Percentiles rank a stretch among this genome's conserved stretches.
phyloP scores from a whole-genome alignment of 2,888 invertebrate species.

The Andricus quercusramuli region DNA sequence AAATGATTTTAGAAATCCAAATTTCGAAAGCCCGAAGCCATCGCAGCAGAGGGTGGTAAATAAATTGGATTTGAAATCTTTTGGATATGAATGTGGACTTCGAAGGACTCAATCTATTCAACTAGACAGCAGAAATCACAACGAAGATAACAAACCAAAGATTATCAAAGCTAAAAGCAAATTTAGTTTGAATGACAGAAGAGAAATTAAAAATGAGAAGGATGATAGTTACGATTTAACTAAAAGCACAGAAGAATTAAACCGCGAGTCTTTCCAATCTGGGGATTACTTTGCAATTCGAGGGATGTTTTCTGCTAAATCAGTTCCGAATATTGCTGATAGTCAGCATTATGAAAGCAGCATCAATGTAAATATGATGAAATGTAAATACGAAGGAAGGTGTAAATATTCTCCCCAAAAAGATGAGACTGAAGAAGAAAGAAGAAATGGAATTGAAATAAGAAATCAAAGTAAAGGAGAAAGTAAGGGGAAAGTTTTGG shows the following conservation, averaged over 20 bases:
- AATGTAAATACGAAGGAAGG: slow-evolving; percentile 24
- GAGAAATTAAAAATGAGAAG: slow-evolving; percentile 46
- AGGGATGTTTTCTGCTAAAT: slow-evolving; percentile 67
- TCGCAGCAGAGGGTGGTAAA: slow-evolving; percentile 65
- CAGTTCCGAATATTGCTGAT: slow-evolving; percentile 71
- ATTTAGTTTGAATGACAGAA: slow-evolving; percentile 60
- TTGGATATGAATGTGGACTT: slow-evolving; percentile 70
- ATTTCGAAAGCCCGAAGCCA: slow-evolving; percentile 43
- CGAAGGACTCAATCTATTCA: slow-evolving; percentile 69
- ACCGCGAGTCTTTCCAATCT: not conserved
- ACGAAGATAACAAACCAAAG: slow-evolving; percentile 56
- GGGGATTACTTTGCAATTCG: slow-evolving; percentile 39
- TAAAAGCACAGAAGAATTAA: slow-evolving; percentile 38
- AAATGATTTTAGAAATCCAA: slow-evolving; percentile 62
- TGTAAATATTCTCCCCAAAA: slow-evolving; percentile 12
- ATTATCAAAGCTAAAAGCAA: slow-evolving; percentile 58
- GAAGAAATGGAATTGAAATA: not conserved
- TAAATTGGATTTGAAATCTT: slow-evolving; percentile 68
- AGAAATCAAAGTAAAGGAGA: not conserved
- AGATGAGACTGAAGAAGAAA: slow-evolving; percentile 25
- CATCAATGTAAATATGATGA: slow-evolving; percentile 18
- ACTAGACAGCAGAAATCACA: slow-evolving; percentile 58
- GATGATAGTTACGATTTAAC: slow-evolving; percentile 54
- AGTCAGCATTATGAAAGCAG: slow-evolving; percentile 52
- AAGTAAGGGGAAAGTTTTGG: not conserved